A percentile compares a stretch with the other conserved stretches of the same genome.
Conservation (phyloP, 1,140 invertebrate genomes). For the Orius insidiosus region DNA sequence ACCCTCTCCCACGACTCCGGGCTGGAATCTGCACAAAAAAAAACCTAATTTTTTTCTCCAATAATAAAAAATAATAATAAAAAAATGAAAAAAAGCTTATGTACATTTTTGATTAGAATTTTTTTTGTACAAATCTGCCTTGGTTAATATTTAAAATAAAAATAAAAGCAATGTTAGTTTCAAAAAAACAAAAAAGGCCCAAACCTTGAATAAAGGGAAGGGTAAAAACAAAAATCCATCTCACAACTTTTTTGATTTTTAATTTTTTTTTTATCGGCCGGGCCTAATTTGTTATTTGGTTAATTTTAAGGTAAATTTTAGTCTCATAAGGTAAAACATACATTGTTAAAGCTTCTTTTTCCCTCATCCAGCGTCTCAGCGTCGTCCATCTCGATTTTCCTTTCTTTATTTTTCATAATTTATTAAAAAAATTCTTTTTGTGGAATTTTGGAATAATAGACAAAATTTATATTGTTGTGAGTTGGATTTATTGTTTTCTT, state of each 20-base stretch:
- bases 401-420: too few relatives aligned
- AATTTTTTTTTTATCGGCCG: slow-evolving; percentile 2
- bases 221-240: slow-evolving; percentile 13
- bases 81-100: slow-evolving; percentile 2
- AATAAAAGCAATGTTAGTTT: neutral
- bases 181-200: slow-evolving; percentile 15
- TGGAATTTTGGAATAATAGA: neutral
- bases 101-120: too few relatives aligned
- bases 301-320: slow-evolving; percentile 1
- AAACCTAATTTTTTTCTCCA: slow-evolving; percentile 8
- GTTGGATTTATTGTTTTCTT: slow-evolving; percentile 16
- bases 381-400: too few relatives aligned
- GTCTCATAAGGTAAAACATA: too few relatives aligned
- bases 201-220: slow-evolving; percentile 10
- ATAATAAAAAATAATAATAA: slow-evolving; percentile 4
- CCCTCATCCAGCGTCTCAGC: too few relatives aligned
- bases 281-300: slow-evolving; percentile 14
- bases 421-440: too few relatives aligned
- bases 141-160: neutral
- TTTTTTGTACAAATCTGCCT: too few relatives aligned
- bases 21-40: slow-evolving; percentile 15
- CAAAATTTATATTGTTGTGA: slow-evolving; percentile 15
- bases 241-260: slow-evolving; percentile 14
- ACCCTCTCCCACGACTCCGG: slow-evolving; percentile 14
- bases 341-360: too few relatives aligned